Percentiles rank a stretch among this genome's conserved stretches.
phyloP scores from a whole-genome alignment of 2,797 vertebrate genomes.

The Mastacembelus armatus region DNA sequence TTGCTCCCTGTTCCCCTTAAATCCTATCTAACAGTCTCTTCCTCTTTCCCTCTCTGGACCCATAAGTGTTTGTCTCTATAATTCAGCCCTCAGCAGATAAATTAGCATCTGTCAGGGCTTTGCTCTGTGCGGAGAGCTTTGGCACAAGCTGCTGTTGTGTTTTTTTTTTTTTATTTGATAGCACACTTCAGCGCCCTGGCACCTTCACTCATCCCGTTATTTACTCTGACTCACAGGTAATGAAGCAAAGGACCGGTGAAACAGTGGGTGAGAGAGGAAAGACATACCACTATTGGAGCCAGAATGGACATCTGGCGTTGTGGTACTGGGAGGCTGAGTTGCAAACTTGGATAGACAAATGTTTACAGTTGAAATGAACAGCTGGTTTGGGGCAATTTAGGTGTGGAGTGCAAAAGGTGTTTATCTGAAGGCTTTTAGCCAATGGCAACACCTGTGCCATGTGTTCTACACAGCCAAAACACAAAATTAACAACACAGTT shows the following conservation, averaged over 20 bases:
- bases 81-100: slow-evolving; percentile 65
- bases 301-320: slow-evolving; percentile 64
- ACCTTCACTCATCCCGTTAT: slow-evolving; percentile 65
- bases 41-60: slow-evolving; percentile 30
- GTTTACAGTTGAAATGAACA: slow-evolving; percentile 58
- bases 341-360: slow-evolving; percentile 59
- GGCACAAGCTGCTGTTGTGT: slow-evolving; percentile 44
- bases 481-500: not conserved
- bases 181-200: slow-evolving; percentile 61
- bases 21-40: slow-evolving; percentile 28
- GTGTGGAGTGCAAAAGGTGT: slow-evolving; percentile 40
- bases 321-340: slow-evolving; percentile 43
- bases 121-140: slow-evolving; percentile 52
- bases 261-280: slow-evolving; percentile 41
- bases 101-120: slow-evolving; percentile 69
- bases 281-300: slow-evolving; percentile 40
- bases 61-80: slow-evolving; percentile 55
- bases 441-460: slow-evolving; percentile 26
- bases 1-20: slow-evolving; percentile 21
- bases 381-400: slow-evolving; percentile 42
- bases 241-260: slow-evolving; percentile 61
- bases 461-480: slow-evolving; percentile 14
- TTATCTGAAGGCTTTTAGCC: slow-evolving; percentile 32
- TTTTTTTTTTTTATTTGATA: slow-evolving; percentile 32
- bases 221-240: slow-evolving; percentile 70